phyloP scores from a whole-genome alignment of 2,888 invertebrate species.

The Coenonympha glycerion region DNA sequence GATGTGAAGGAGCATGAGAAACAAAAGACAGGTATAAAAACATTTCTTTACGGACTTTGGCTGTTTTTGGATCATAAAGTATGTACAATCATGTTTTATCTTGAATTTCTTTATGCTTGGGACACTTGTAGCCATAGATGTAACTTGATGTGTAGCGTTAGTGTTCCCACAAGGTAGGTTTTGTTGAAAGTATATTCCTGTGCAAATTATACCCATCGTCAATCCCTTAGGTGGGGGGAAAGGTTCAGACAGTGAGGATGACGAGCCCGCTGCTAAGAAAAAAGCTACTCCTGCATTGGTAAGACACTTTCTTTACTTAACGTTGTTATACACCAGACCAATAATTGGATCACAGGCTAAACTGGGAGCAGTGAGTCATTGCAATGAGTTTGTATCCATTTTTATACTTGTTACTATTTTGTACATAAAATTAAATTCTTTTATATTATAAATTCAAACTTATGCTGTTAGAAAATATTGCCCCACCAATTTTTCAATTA shows the following conservation, averaged over 20 bases:
- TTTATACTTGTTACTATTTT: conserved; percentile 12
- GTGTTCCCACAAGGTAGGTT: conserved; percentile 41
- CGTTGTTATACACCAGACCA: conserved; percentile 11
- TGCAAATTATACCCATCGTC: conserved; percentile 30
- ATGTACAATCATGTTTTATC: conserved; percentile 56
- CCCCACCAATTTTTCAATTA: not conserved
- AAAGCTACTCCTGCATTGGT: conserved; percentile 77
- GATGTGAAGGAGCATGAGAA: conserved; percentile 96
- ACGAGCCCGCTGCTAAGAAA: conserved; percentile 87
- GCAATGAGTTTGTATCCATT: conserved; percentile 15
- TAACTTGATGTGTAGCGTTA: conserved; percentile 61
- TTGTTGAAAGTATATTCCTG: conserved; percentile 22
- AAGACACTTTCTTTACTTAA: conserved; percentile 33
- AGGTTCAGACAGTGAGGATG: conserved; percentile 88
- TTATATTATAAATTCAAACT: too few species aligned
- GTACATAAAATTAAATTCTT: conserved; percentile 1
- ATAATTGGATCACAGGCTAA: conserved; percentile 30
- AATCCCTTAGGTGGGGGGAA: conserved; percentile 76
- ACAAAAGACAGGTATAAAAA: conserved; percentile 81
- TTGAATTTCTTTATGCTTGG: conserved; percentile 47
- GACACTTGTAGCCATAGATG: conserved; percentile 52
- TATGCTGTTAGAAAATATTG: not conserved
- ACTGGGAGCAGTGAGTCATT: conserved; percentile 29
- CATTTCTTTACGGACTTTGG: conserved; percentile 38
- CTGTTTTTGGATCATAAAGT: conserved; percentile 58